A percentile compares a stretch with the other conserved stretches of the same genome.
Evolutionary conservation across 2,797 vertebrate genomes (phyloP).

Genomic region (Harpagifer antarcticus): DNA sequence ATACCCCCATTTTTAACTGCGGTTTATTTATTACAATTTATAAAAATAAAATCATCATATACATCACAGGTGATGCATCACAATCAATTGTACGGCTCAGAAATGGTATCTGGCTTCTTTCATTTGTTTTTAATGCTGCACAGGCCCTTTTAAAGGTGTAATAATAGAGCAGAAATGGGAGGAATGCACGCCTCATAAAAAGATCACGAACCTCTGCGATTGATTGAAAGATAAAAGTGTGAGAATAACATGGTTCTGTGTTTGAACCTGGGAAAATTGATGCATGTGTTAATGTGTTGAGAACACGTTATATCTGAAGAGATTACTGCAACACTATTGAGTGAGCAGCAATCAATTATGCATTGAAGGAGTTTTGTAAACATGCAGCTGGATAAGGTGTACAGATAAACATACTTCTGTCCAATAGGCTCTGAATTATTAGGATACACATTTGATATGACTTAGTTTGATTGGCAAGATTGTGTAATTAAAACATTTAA

Average conservation of each 20-base stretch:
- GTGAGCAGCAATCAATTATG: slow-evolving; percentile 7
- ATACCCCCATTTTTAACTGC: neutral
- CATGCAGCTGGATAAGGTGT: neutral
- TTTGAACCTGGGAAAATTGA: slow-evolving; percentile 38
- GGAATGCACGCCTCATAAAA: neutral
- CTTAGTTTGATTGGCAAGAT: neutral
- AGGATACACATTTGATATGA: neutral
- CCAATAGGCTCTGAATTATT: neutral
- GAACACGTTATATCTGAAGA: slow-evolving; percentile 10
- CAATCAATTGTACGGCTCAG: neutral
- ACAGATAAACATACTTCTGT: neutral
- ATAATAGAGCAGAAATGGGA: neutral
- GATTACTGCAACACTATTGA: slow-evolving; percentile 9
- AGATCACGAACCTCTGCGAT: slow-evolving; percentile 7
- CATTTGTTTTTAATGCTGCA: neutral
- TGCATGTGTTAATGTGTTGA: slow-evolving; percentile 13
- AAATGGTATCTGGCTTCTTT: neutral
- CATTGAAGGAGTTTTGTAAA: neutral
- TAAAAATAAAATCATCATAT: neutral
- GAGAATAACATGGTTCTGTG: slow-evolving; percentile 31
- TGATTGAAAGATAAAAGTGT: slow-evolving; percentile 35
- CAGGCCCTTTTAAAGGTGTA: neutral
- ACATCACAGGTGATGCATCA: neutral
- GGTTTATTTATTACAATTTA: neutral
- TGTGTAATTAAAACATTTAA: neutral